Percentiles rank a stretch among this genome's conserved stretches.
Conservation (phyloP, 37 sponge, comb jelly and placozoan genomes). For the Ianthella basta region DNA sequence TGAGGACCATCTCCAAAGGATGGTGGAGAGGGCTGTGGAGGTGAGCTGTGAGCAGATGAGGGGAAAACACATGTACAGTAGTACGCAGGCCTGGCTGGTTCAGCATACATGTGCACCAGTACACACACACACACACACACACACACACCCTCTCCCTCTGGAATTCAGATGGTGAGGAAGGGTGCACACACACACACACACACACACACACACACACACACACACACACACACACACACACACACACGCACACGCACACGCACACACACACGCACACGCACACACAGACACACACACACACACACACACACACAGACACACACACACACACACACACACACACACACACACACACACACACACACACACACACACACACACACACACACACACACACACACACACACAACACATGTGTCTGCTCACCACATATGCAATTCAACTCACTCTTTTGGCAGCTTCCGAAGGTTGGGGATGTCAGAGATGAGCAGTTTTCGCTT, state of each 20-base stretch:
- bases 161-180: no score
- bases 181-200: not conserved
- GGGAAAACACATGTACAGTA: not conserved
- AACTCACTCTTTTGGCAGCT: constrained; percentile 16
- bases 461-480: not conserved
- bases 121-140: not conserved
- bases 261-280: constrained; percentile 30
- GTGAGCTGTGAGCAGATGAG: not conserved
- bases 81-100: not conserved
- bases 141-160: no score
- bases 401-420: no score
- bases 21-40: not conserved
- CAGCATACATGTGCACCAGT: not conserved
- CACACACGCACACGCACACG: no score
- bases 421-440: not conserved
- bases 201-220: not conserved
- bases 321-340: constrained; percentile 13
- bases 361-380: not conserved
- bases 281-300: constrained; percentile 5
- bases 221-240: no score
- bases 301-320: constrained; percentile 33
- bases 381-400: no score
- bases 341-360: not conserved
- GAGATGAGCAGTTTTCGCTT: not conserved
- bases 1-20: not conserved